A percentile compares a stretch with the other conserved stretches of the same genome.
These are phyloP conservation scores for Coelogynopora nodosa DNA, from an alignment of 2,888 invertebrate genomes.

Conservation along the genomic window DNA sequence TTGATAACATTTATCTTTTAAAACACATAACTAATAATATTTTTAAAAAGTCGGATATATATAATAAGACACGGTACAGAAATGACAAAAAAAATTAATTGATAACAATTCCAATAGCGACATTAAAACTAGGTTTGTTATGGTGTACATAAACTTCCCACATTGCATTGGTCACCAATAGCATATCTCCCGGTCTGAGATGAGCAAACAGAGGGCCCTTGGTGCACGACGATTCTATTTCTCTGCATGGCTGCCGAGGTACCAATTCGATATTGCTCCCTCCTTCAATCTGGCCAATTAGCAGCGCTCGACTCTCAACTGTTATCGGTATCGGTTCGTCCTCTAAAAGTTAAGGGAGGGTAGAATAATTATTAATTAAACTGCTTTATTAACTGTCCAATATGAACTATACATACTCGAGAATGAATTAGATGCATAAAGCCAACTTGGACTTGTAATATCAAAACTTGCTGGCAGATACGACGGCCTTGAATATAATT, in stretches of 20 bases:
- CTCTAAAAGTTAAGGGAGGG: not conserved
- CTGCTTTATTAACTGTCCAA: not conserved
- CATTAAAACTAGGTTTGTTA: not conserved
- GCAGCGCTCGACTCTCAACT: not conserved
- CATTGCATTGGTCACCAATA: not conserved
- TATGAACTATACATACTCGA: not conserved
- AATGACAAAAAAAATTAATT: not conserved
- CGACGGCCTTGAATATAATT: not conserved
- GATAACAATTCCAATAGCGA: not conserved
- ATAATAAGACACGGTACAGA: not conserved
- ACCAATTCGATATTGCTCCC: not conserved
- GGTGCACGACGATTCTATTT: not conserved
- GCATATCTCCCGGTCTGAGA: not conserved
- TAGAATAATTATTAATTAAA: too few relatives aligned
- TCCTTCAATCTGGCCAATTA: not conserved
- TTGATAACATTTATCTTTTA: not conserved
- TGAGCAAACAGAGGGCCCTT: not conserved
- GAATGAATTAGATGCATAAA: not conserved
- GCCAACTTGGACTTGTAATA: not conserved
- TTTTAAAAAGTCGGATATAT: not conserved
- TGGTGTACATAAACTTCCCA: not conserved
- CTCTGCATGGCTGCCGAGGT: not conserved
- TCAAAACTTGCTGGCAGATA: not conserved
- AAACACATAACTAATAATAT: not conserved
- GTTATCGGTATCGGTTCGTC: not conserved